Evolutionary conservation across 2,797 vertebrate genomes (phyloP).

Genomic region (Paramormyrops hopkinsi): DNA sequence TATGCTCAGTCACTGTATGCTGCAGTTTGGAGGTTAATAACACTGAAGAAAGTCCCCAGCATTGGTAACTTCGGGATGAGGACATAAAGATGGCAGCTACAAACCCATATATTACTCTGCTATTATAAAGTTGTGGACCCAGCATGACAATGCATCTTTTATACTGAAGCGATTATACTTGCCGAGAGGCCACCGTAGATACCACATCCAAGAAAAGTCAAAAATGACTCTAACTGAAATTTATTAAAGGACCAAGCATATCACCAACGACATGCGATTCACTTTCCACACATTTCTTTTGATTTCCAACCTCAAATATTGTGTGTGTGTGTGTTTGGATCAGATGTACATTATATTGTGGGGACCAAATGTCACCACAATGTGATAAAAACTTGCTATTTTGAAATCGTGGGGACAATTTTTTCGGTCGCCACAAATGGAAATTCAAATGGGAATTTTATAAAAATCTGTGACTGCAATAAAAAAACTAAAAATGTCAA

Average conservation of each 20-base stretch:
- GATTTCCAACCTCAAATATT: no score
- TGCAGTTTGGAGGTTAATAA: neutral
- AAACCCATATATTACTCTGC: neutral
- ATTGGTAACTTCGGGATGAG: neutral
- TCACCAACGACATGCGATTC: neutral
- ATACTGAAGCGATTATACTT: neutral
- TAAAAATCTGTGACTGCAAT: neutral
- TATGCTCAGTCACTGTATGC: neutral
- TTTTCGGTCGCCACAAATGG: neutral
- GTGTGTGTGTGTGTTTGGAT: no score
- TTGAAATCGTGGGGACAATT: no score
- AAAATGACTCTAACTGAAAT: neutral
- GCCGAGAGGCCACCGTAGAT: no score
- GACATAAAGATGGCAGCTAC: neutral
- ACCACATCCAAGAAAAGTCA: no score
- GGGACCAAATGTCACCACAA: neutral
- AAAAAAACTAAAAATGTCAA: neutral
- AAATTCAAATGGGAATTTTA: neutral
- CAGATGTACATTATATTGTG: no score
- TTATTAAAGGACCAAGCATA: neutral
- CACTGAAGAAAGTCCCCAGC: neutral
- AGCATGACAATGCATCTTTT: neutral
- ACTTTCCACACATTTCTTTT: neutral
- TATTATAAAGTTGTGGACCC: neutral
- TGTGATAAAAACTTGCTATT: neutral